Evolutionary conservation across 1,140 invertebrate genomes (phyloP), one percentile per base, ranked within the genome.

Genomic region (Bactericera cockerelli): DNA sequence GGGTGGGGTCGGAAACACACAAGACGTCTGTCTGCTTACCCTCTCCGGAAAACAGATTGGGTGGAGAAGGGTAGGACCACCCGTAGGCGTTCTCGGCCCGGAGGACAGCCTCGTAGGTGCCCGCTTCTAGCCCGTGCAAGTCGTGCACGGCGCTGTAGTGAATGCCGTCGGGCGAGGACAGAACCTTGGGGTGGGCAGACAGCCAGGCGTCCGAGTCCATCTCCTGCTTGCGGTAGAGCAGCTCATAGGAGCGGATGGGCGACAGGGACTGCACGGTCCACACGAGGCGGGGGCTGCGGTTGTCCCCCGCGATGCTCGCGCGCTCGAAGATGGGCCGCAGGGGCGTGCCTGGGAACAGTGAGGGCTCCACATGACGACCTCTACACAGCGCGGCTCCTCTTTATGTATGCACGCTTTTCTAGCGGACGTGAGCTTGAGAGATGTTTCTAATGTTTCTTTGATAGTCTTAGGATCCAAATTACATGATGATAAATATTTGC

Each of bases 21-120:
- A n/a, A n/a, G n/a, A n/a, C n/a, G n/a, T n/a, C n/a, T n/a, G n/a
- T n/a, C n/a, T n/a, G n/a, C 42, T 49, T 49, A 49, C 42, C 42
- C 42, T 49, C 56, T 31, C 59, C 59, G 10, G 54, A 55, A 54
- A 60, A 60, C 14, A 36, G 22, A 26, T 60, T 55, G 16, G 26
- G 21, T 19, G 11, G 14, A 31, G 59, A 60, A 22, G 19, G 21
- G 11, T 60, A 26, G 26, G 59, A 60, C 59, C 59, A 60, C 22
- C 59, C 59, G 25, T 60, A 60, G 11, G 25, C 16, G 38, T 60
- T 60, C 53, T 56, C 55, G 8, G 59, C 59, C 25, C 26, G 55
- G 4, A 60, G 53, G 13, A 55, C 53, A 21, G 54, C 59, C 14
- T 60, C 49, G 22, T 60, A 60, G 16, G 28, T 56, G 19, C 42